Percentiles rank a stretch among this genome's conserved stretches.
phyloP scores from a whole-genome alignment of 2,113 vertebrate genomes.

The Syrrhaptes paradoxus region DNA sequence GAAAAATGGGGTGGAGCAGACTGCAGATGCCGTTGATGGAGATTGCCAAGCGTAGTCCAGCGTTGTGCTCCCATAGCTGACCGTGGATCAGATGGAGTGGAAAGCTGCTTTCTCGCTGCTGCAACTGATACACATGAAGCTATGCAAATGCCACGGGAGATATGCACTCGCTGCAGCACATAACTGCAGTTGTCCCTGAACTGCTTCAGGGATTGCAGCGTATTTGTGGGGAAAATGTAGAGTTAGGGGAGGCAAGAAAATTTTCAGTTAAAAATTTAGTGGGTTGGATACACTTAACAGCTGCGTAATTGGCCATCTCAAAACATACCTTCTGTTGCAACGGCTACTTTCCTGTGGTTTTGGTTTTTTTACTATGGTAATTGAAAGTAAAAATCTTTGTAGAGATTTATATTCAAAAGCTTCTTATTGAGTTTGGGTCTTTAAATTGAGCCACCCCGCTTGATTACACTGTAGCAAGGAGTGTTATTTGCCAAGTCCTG shows the following conservation, averaged over 20 bases:
- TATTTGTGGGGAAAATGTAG: neutral
- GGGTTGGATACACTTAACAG: neutral
- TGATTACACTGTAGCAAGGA: neutral
- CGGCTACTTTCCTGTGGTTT: neutral
- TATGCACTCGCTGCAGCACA: neutral
- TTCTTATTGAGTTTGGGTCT: neutral
- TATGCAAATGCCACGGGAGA: neutral
- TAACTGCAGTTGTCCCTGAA: neutral
- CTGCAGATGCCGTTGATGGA: conserved; percentile 25
- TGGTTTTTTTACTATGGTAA: neutral
- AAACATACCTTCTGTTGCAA: neutral
- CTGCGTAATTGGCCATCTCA: neutral
- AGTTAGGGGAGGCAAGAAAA: neutral
- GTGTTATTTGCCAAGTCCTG: neutral
- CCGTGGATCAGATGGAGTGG: neutral
- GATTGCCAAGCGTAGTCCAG: neutral
- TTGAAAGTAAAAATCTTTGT: neutral
- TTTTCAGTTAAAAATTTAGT: neutral
- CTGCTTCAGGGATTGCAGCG: neutral
- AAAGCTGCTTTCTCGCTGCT: neutral
- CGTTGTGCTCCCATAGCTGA: neutral
- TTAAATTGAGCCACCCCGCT: neutral
- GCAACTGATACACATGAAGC: neutral
- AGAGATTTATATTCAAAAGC: neutral
- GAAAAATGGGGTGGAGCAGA: conserved; percentile 52